A percentile compares a stretch with the other conserved stretches of the same genome.
phyloP scores from a whole-genome alignment of 2,888 invertebrate species.

The Lasiommata megera region DNA sequence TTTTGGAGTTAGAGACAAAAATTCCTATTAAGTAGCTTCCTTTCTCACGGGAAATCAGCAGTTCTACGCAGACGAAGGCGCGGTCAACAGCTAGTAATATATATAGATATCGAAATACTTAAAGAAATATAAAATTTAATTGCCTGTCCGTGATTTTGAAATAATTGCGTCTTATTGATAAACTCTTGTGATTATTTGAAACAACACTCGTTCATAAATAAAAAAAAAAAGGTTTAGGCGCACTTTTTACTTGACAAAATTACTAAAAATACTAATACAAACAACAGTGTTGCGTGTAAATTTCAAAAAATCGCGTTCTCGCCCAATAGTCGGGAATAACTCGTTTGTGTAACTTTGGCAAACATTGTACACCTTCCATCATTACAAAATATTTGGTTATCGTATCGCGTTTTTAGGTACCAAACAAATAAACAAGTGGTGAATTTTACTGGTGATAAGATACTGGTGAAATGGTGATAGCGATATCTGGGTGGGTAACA shows the following conservation, averaged over 20 bases:
- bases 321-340: conserved; percentile 35
- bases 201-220: no score
- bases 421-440: conserved; percentile 66
- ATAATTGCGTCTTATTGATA: no score
- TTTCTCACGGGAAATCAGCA: no score
- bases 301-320: conserved; percentile 34
- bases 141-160: no score
- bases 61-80: no score
- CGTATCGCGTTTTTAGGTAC: conserved; percentile 46
- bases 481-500: conserved; percentile 13
- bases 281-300: conserved; percentile 14
- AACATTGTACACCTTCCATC: conserved; percentile 45
- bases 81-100: no score
- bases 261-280: background rate
- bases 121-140: no score
- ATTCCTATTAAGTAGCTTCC: no score
- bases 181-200: no score
- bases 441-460: conserved; percentile 65
- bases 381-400: conserved; percentile 68
- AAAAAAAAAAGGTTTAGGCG: background rate
- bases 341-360: conserved; percentile 48
- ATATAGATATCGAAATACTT: no score
- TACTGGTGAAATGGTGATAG: conserved; percentile 60
- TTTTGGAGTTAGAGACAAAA: no score
- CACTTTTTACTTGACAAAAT: background rate